Evolutionary conservation across 1,140 invertebrate genomes (phyloP).

Genomic region (Trichonephila clavata): DNA sequence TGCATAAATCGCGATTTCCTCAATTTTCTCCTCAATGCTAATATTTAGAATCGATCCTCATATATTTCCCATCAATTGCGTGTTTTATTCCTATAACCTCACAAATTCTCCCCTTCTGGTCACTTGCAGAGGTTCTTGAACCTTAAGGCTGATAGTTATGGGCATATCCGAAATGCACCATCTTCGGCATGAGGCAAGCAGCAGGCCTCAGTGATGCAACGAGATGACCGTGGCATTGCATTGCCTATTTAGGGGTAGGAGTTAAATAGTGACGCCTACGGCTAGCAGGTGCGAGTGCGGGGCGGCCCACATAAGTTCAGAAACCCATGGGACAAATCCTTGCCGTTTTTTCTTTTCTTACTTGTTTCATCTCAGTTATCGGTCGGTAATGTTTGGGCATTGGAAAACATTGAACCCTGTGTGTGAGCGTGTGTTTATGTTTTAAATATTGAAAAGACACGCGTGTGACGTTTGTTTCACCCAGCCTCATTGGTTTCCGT

Average conservation of each 20-base stretch:
- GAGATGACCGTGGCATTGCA: constrained; percentile 3
- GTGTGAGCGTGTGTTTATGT: neutral
- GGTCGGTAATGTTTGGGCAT: constrained; percentile 28
- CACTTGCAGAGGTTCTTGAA: neutral
- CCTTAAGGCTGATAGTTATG: neutral
- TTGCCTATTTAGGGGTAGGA: constrained; percentile 73
- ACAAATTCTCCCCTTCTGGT: neutral
- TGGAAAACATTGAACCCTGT: constrained; percentile 59
- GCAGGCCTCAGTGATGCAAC: neutral
- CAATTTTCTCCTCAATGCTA: too few species aligned
- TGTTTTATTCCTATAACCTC: too few species aligned
- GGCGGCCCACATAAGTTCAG: constrained; percentile 72
- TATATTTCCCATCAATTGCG: too few species aligned
- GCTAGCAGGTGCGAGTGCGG: constrained; percentile 43
- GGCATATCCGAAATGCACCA: neutral
- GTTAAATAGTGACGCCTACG: constrained; percentile 63
- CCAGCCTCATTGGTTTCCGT: neutral
- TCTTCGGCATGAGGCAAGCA: neutral
- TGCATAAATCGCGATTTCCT: too few species aligned
- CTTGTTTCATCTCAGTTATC: neutral
- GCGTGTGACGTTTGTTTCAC: constrained; percentile 30
- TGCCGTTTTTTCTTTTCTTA: neutral
- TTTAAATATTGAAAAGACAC: constrained; percentile 31
- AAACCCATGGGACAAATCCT: neutral
- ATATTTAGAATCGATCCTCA: too few species aligned